Conservation (phyloP, 2,113 vertebrate species). For the Catharus minimus region DNA sequence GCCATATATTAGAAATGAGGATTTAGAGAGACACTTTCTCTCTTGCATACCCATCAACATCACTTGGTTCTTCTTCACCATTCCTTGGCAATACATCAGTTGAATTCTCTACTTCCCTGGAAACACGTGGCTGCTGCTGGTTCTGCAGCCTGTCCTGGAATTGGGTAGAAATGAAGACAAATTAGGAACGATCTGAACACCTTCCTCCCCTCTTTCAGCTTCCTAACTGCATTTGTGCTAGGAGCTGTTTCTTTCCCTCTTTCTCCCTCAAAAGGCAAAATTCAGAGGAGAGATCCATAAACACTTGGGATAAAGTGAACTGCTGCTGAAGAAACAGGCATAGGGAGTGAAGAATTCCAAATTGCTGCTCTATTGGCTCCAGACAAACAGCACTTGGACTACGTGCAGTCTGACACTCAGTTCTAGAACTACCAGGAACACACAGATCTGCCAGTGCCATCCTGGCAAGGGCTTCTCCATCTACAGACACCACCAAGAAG, state of each 20-base stretch:
- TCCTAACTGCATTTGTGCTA: not conserved
- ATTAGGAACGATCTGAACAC: not conserved
- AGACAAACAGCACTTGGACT: too few relatives aligned
- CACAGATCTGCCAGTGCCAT: too few relatives aligned
- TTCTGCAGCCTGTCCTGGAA: not conserved
- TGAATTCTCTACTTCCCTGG: not conserved
- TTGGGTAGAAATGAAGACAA: not conserved
- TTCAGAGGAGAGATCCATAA: too few relatives aligned
- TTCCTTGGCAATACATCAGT: not conserved
- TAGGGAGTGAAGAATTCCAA: not conserved
- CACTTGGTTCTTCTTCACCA: not conserved
- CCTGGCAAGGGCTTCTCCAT: too few relatives aligned
- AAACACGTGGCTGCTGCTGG: not conserved
- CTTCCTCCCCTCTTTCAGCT: not conserved
- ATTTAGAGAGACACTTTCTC: not conserved
- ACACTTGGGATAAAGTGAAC: not conserved
- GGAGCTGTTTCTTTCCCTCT: not conserved
- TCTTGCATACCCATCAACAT: not conserved
- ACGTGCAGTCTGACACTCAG: too few relatives aligned
- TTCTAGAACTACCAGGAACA: too few relatives aligned
- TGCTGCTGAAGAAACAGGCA: not conserved
- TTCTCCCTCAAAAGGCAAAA: not conserved
- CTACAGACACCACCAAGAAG: too few relatives aligned
- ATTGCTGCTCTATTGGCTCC: too few relatives aligned
- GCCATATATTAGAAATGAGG: not conserved